Evolutionary conservation across 2,797 vertebrate species (phyloP), one percentile per base, ranked within the genome.

Genomic region (Hozukius guyotensis): DNA sequence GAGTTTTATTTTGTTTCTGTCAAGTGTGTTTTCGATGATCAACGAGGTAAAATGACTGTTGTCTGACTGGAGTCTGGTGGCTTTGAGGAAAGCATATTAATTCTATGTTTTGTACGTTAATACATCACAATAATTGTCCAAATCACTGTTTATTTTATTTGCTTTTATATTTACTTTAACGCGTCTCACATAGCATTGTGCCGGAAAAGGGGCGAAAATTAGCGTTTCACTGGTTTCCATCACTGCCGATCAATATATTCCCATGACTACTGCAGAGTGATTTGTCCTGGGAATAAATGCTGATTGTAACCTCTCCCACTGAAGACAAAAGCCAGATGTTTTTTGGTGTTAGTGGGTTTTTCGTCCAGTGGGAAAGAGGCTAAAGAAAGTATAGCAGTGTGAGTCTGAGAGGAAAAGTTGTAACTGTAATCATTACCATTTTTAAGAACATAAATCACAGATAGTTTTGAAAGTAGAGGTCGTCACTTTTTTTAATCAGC

Each of bases 361-460:
- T 1, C 16, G 5, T 52, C 49, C 14, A 52, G 20, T 52, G 49
- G 20, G 49, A 52, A 49, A 49, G 6, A 20, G 42, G 0, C 49
- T n/a, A 52, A 3, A 53, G 60, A 14, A 20, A n/a, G 25, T 31
- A 25, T 34, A 59, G 18, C 20, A 25, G 10, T 8, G 27, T 14
- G 22, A 70, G 36, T 42, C 0, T 0, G 38, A 60, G 56, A n/a
- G n/a, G 65, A 72, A 42, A 66, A 69, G 31, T 66, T 66, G 13
- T 56, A 14, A 49, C 20, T 65, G 49, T 75, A 60, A 80, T 84
- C 29, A 16, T 63, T 52, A 31, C 11, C 2, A 27, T 8, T 46
- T 74, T 56, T 38, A 13, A 27, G n/a, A 49, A 62, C 11, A 82
- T 80, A 55, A 75, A 80, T 89, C 68, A 76, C 53, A 27, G 56